Percentiles rank a stretch among this genome's conserved stretches.
phyloP scores from a whole-genome alignment of 2,797 vertebrate species.

The Taeniopygia guttata region DNA sequence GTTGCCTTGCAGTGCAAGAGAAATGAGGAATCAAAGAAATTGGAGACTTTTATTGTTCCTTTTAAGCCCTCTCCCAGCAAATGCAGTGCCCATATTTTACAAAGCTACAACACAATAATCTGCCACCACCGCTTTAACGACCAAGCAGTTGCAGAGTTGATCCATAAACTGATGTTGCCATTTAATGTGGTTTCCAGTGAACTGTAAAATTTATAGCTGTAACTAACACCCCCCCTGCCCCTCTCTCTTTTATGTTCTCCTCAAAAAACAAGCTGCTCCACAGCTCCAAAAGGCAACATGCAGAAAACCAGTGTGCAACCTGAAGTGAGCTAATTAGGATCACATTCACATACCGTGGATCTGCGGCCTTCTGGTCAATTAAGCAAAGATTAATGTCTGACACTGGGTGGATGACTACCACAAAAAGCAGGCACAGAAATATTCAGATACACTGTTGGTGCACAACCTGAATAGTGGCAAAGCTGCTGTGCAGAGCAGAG shows the following conservation, averaged over 20 bases:
- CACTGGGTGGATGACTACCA: neutral
- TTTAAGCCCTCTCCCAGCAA: constrained; percentile 44
- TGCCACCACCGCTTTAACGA: constrained; percentile 46
- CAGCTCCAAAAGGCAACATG: neutral
- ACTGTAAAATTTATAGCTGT: constrained; percentile 71
- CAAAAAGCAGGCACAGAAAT: neutral
- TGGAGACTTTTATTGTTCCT: constrained; percentile 38
- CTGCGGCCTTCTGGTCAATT: neutral
- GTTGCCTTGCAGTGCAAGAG: neutral
- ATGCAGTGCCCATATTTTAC: constrained; percentile 50
- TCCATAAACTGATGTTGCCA: constrained; percentile 65
- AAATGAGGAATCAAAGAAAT: constrained; percentile 37
- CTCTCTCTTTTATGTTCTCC: constrained; percentile 55
- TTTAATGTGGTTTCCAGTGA: constrained; percentile 73
- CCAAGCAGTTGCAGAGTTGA: constrained; percentile 50
- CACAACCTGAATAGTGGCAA: neutral
- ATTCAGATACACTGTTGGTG: neutral
- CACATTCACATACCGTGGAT: neutral
- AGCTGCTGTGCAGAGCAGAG: neutral
- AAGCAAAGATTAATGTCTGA: neutral
- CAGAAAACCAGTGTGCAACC: constrained; percentile 34
- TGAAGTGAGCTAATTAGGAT: constrained; percentile 56
- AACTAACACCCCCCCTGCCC: constrained; percentile 57
- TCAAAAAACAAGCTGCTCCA: constrained; percentile 54
- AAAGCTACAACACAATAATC: constrained; percentile 52